These are phyloP conservation scores for Parotocinclus haroldoi DNA, from an alignment of 2,797 vertebrate species.

Conservation along the genomic window DNA sequence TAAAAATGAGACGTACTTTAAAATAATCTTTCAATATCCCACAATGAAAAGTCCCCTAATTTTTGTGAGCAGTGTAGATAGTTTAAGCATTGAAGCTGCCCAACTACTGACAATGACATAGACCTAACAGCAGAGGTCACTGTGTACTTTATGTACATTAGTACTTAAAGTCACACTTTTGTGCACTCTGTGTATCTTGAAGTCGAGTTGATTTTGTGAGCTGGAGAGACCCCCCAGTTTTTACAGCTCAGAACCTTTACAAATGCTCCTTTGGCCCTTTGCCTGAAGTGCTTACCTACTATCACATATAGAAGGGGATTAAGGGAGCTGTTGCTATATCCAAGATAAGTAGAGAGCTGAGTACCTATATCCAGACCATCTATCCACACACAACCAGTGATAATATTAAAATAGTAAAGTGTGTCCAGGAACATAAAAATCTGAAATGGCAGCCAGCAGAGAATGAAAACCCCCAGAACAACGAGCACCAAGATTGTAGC, in stretches of 20 bases:
- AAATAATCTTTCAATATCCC: too few species aligned
- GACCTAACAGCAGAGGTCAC: conserved; percentile 37
- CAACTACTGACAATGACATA: neutral
- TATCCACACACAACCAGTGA: conserved; percentile 58
- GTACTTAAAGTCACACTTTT: conserved; percentile 33
- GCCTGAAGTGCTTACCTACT: conserved; percentile 83
- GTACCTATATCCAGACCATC: conserved; percentile 64
- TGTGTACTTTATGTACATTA: conserved; percentile 12
- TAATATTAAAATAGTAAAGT: conserved; percentile 52
- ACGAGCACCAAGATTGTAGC: conserved; percentile 74
- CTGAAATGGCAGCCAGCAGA: conserved; percentile 86
- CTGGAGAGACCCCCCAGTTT: conserved; percentile 25
- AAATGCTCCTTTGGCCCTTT: conserved; percentile 71
- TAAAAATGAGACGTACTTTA: too few species aligned
- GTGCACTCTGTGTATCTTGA: conserved; percentile 51
- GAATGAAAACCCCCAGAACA: conserved; percentile 74
- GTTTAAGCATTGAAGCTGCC: too few species aligned
- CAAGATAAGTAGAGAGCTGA: conserved; percentile 70
- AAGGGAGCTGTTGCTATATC: conserved; percentile 84
- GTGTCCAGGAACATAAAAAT: conserved; percentile 76
- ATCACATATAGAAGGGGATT: conserved; percentile 88
- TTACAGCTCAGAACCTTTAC: conserved; percentile 33
- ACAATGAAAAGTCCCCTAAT: too few species aligned
- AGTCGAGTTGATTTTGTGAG: conserved; percentile 43
- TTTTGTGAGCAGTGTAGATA: too few species aligned